phyloP scores from a whole-genome alignment of 2,113 vertebrate genomes.

The Eclectus roratus region DNA sequence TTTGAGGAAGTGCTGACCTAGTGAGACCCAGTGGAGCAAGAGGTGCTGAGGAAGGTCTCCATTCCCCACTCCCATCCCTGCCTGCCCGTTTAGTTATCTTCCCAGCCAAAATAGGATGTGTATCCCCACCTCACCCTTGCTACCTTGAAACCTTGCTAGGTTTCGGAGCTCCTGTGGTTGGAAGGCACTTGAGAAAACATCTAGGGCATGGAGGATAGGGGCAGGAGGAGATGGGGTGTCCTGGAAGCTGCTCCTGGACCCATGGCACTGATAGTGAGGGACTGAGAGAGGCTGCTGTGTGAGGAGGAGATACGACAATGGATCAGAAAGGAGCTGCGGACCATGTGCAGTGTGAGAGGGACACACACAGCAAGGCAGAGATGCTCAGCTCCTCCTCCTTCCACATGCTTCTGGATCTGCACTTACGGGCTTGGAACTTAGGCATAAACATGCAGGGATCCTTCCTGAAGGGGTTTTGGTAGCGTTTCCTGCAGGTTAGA shows the following conservation, averaged over 20 bases:
- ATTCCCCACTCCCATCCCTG: neutral
- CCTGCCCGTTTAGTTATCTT: neutral
- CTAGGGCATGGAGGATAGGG: neutral
- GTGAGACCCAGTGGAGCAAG: neutral
- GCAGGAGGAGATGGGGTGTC: neutral
- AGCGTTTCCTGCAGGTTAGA: neutral
- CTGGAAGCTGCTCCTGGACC: neutral
- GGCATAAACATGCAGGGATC: neutral
- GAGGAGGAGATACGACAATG: neutral
- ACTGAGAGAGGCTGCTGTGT: neutral
- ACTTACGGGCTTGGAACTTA: neutral
- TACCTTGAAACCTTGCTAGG: neutral
- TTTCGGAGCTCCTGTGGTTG: neutral
- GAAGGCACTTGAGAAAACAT: neutral
- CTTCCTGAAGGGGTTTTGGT: neutral
- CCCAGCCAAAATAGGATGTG: neutral
- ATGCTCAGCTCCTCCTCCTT: neutral
- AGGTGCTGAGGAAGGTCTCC: neutral
- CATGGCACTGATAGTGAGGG: neutral
- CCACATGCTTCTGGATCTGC: neutral
- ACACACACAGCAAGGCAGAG: neutral
- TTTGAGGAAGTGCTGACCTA: slow-evolving; percentile 42
- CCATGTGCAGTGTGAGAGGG: neutral
- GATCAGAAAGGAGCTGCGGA: neutral
- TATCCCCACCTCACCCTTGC: neutral